Conservation (phyloP, 2,888 invertebrate species). For the Aporophyla nigra region DNA sequence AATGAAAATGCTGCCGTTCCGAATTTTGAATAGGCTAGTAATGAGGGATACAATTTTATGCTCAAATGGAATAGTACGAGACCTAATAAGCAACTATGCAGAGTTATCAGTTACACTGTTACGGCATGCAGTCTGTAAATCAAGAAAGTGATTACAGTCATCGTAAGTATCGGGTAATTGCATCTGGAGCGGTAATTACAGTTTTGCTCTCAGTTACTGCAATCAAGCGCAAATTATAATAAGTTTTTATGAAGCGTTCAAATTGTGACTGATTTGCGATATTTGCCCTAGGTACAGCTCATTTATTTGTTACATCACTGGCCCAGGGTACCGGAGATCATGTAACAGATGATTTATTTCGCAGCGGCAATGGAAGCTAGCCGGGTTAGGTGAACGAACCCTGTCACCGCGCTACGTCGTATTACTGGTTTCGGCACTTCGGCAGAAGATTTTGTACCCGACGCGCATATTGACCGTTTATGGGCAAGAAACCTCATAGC, state of each 20-base stretch:
- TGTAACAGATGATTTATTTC: slow-evolving; percentile 85
- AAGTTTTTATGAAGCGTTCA: slow-evolving; percentile 52
- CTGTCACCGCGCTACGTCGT: slow-evolving; percentile 82
- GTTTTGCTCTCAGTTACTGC: slow-evolving; percentile 54
- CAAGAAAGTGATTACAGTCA: slow-evolving; percentile 61
- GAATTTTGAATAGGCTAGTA: slow-evolving; percentile 33
- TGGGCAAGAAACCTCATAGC: slow-evolving; percentile 79
- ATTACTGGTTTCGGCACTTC: slow-evolving; percentile 86
- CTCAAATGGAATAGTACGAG: slow-evolving; percentile 38
- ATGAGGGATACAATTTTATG: slow-evolving; percentile 4
- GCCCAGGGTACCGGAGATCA: slow-evolving; percentile 73
- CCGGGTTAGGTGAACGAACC: slow-evolving; percentile 88
- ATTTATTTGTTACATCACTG: slow-evolving; percentile 79
- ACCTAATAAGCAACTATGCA: slow-evolving; percentile 32
- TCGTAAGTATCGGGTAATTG: slow-evolving; percentile 61
- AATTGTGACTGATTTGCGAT: slow-evolving; percentile 63
- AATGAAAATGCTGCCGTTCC: slow-evolving; percentile 30
- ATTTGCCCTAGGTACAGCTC: slow-evolving; percentile 70
- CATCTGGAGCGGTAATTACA: slow-evolving; percentile 54
- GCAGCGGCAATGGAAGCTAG: slow-evolving; percentile 73
- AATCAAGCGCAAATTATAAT: slow-evolving; percentile 59
- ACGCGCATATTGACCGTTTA: slow-evolving; percentile 83
- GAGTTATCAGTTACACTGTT: slow-evolving; percentile 54
- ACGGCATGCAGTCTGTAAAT: slow-evolving; percentile 56
- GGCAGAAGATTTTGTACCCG: slow-evolving; percentile 80